Conservation (phyloP, 2,113 vertebrate species). For the Sylvia atricapilla region DNA sequence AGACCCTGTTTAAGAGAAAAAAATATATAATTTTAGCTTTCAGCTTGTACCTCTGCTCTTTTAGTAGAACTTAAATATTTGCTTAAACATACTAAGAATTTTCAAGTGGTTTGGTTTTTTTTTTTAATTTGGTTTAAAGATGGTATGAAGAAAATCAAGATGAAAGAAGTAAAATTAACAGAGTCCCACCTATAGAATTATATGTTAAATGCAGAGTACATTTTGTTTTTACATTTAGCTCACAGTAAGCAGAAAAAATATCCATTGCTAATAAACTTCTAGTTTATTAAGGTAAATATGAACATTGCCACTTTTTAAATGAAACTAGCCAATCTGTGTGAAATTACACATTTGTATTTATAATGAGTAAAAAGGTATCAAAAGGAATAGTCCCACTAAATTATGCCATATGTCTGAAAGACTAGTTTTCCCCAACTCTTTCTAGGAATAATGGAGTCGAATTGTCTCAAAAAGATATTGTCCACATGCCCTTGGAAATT, state of each 20-base stretch:
- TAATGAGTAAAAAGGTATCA: not conserved
- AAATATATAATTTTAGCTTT: not conserved
- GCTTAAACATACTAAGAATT: not conserved
- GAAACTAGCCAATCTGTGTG: not conserved
- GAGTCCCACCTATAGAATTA: not conserved
- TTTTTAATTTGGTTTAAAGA: not conserved
- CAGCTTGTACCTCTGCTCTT: not conserved
- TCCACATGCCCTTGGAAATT: not conserved
- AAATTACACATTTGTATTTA: not conserved
- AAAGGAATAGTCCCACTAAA: not conserved
- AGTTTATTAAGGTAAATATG: not conserved
- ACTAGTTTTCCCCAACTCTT: not conserved
- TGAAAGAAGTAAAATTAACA: not conserved
- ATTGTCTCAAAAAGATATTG: not conserved
- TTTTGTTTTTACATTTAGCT: not conserved
- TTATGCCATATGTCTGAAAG: not conserved
- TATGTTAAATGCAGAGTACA: not conserved
- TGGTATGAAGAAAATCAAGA: not conserved
- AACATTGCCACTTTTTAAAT: not conserved
- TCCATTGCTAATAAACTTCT: not conserved
- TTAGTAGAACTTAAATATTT: not conserved
- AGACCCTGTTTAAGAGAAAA: not conserved
- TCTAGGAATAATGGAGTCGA: not conserved
- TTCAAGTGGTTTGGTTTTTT: not conserved
- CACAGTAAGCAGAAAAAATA: not conserved